Evolutionary conservation across 2,113 vertebrate genomes (phyloP).

Genomic region (Urocolius indicus): DNA sequence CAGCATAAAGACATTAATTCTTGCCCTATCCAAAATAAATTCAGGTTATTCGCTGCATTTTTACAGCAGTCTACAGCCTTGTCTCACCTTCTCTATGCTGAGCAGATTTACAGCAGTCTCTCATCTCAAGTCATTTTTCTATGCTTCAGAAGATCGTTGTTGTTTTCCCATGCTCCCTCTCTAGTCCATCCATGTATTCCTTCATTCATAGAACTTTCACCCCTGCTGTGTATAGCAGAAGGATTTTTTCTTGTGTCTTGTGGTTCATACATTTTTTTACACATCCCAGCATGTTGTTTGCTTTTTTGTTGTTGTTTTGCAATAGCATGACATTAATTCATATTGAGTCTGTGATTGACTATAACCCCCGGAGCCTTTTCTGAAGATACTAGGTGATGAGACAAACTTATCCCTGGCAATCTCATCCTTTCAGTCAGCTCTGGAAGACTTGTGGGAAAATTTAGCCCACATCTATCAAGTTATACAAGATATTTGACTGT

Average conservation of each 20-base stretch:
- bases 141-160: not conserved
- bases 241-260: not conserved
- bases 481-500: not conserved
- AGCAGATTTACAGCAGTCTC: not conserved
- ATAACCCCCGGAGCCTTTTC: not conserved
- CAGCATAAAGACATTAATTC: not conserved
- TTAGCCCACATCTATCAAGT: not conserved
- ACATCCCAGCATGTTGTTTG: not conserved
- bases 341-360: not conserved
- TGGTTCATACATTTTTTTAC: not conserved
- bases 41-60: not conserved
- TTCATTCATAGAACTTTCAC: constrained; percentile 6
- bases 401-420: not conserved
- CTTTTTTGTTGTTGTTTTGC: not conserved
- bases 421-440: not conserved
- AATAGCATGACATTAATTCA: not conserved
- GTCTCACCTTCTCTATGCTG: not conserved
- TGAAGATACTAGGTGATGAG: not conserved
- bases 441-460: not conserved
- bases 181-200: not conserved
- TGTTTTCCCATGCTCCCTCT: not conserved
- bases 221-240: not conserved
- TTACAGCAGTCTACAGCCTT: not conserved
- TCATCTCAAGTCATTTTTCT: not conserved
- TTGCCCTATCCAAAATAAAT: not conserved